Evolutionary conservation across 2,113 vertebrate genomes (phyloP).

Genomic region (Microtus oregoni): DNA sequence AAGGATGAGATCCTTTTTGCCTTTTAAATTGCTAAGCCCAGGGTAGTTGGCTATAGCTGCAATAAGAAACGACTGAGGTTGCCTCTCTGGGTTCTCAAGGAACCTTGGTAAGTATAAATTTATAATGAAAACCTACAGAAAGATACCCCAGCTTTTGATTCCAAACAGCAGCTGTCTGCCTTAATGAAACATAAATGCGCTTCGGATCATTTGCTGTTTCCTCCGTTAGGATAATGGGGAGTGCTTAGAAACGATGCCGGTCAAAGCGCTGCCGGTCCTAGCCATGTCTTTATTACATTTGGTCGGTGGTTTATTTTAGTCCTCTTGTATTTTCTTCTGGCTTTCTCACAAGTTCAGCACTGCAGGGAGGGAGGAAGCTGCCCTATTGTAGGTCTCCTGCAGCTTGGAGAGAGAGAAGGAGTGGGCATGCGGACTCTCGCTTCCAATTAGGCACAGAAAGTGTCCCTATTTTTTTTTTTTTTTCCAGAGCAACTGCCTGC

Average conservation of each 20-base stretch:
- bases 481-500: not conserved
- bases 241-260: not conserved
- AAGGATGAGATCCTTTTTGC: not conserved
- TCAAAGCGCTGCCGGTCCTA: not conserved
- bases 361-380: not conserved
- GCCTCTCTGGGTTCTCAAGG: not conserved
- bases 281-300: conserved; percentile 17
- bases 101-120: conserved; percentile 23
- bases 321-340: conserved; percentile 28
- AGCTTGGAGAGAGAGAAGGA: not conserved
- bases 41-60: not conserved
- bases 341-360: conserved; percentile 34
- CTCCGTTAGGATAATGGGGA: conserved; percentile 22
- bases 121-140: not conserved
- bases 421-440: not conserved
- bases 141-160: conserved; percentile 52
- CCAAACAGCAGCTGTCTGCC: not conserved
- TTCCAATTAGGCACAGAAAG: conserved; percentile 46
- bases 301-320: not conserved
- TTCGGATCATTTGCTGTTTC: conserved; percentile 28
- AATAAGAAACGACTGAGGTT: not conserved
- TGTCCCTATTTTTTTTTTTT: not conserved
- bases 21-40: not conserved
- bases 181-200: conserved; percentile 46
- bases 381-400: not conserved